Conservation (phyloP, 1,140 invertebrate species). For the Drosophila neocordata region DNA sequence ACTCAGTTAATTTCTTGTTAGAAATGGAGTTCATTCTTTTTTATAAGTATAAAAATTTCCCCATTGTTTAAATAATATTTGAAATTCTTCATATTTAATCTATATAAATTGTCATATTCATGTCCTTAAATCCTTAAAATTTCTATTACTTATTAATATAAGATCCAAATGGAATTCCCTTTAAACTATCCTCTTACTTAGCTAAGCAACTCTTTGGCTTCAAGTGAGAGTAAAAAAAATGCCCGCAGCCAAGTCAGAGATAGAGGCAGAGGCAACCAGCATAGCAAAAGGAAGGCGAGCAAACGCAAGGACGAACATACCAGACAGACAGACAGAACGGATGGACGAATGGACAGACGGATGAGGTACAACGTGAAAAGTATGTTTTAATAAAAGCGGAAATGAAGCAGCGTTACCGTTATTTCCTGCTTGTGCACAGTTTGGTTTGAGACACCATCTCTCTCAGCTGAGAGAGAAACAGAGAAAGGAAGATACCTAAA, state of each 20-base stretch:
- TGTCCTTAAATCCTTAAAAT: no score
- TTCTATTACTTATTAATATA: no score
- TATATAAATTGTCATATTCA: no score
- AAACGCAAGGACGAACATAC: background rate
- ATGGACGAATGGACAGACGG: conserved; percentile 19
- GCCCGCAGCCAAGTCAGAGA: background rate
- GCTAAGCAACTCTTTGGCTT: background rate
- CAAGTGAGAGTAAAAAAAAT: background rate
- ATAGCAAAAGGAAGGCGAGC: conserved; percentile 4
- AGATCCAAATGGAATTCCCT: no score
- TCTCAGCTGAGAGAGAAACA: background rate
- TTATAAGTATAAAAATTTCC: no score
- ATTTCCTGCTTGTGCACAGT: conserved; percentile 77
- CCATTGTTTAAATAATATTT: no score
- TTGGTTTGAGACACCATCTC: conserved; percentile 56
- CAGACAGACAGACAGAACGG: conserved; percentile 26
- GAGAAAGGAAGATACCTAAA: conserved; percentile 9
- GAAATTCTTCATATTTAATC: no score
- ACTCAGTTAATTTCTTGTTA: no score
- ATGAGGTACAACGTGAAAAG: conserved; percentile 78
- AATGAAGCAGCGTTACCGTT: conserved; percentile 80
- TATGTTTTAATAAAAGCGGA: conserved; percentile 82
- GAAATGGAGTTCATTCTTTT: no score
- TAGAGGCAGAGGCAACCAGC: background rate
- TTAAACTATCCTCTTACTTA: background rate